Evolutionary conservation across 1,140 invertebrate species (phyloP).

Genomic region (Drosophila nebulosa): DNA sequence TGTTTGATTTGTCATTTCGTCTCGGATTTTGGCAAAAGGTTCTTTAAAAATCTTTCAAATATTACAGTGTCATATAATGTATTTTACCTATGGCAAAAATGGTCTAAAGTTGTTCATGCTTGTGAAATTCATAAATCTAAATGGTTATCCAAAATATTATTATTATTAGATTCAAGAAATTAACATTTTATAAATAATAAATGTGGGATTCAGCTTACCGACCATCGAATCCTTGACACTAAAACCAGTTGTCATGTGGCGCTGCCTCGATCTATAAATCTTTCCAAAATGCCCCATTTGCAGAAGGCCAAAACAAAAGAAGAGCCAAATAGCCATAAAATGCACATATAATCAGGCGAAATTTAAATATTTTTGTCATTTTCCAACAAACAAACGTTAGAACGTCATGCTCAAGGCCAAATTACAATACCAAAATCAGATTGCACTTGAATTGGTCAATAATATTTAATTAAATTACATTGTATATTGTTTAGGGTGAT

Average conservation of each 20-base stretch:
- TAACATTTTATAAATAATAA: slow-evolving; percentile 9
- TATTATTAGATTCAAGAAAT: neutral
- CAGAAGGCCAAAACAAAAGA: slow-evolving; percentile 39
- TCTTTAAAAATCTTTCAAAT: too few species aligned
- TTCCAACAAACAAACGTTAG: slow-evolving; percentile 34
- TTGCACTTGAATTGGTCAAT: slow-evolving; percentile 66
- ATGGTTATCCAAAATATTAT: neutral
- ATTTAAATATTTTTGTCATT: slow-evolving; percentile 72
- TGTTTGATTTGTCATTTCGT: too few species aligned
- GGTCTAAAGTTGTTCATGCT: neutral
- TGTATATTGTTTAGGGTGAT: slow-evolving; percentile 9
- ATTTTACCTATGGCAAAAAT: neutral
- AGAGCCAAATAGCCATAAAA: slow-evolving; percentile 38
- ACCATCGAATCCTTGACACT: slow-evolving; percentile 35
- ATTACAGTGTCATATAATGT: too few species aligned
- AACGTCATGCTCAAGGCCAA: slow-evolving; percentile 49
- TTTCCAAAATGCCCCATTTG: slow-evolving; percentile 3
- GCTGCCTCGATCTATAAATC: slow-evolving; percentile 32
- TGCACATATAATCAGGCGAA: slow-evolving; percentile 41
- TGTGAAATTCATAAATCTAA: neutral
- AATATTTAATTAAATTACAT: slow-evolving; percentile 70
- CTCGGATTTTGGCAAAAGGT: too few species aligned
- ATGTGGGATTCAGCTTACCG: slow-evolving; percentile 9
- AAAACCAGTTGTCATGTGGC: slow-evolving; percentile 28
- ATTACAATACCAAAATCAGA: slow-evolving; percentile 17